Conservation (phyloP, 2,113 vertebrate species). For the Orientallactaga bullata region DNA sequence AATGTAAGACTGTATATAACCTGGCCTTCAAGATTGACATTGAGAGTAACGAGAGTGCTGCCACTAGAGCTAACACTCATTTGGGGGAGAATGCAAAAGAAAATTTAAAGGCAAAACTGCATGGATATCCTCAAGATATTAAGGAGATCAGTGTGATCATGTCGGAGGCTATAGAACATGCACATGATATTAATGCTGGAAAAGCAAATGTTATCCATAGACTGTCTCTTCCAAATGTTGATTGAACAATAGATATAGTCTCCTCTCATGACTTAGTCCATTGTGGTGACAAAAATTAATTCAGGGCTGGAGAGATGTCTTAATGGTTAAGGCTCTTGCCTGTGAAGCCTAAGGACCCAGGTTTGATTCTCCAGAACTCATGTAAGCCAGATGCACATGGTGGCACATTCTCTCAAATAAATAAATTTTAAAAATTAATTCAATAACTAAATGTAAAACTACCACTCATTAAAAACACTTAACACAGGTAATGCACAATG, state of each 20-base stretch:
- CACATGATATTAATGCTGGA: neutral
- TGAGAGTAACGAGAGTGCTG: neutral
- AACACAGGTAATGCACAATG: neutral
- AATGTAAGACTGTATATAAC: neutral
- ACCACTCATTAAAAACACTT: neutral
- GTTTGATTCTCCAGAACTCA: no score
- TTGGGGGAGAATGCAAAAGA: neutral
- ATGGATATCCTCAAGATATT: neutral
- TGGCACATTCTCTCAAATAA: no score
- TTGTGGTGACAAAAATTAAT: neutral
- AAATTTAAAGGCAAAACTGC: neutral
- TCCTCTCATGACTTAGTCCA: neutral
- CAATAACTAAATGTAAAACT: conserved; percentile 5
- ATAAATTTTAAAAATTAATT: no score
- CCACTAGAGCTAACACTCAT: neutral
- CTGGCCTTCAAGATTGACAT: neutral
- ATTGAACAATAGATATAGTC: neutral
- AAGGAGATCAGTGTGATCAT: neutral
- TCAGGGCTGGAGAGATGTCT: neutral
- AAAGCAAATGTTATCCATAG: neutral
- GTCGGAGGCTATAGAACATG: neutral
- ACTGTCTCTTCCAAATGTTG: neutral
- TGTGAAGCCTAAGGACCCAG: no score
- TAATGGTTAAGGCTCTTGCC: no score
- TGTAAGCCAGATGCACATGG: no score